Base-by-base conservation (phyloP, 2,888 invertebrate species). In the Ashinkailepas kermadecensis region DNA sequence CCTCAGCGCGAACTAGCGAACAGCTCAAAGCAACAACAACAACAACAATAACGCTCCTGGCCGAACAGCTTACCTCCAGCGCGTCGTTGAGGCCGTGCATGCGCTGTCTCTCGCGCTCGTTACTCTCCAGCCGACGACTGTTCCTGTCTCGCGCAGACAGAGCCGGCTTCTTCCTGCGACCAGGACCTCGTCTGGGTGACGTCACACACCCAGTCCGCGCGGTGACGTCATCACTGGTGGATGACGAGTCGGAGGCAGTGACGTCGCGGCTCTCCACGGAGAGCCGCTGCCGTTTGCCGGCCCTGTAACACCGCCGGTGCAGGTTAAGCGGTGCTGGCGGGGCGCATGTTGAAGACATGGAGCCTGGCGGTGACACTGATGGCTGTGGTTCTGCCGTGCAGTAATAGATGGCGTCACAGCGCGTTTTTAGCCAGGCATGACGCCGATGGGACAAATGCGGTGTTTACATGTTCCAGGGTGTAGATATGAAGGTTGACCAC, bases 81-180 rank as follows among this genome's bases (percentile, higher is more conserved):
- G 96, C 96, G 86, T 95, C 94, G 87, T 96, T 96, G 82, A 96
- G 90, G 81, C 94, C 94, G 87, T 96, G 96, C 96, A 96, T 96
- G 85, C 96, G 90, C 93, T 95, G 94, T 82, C 96, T 90, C 88
- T 96, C 96, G 81, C 96, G 89, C 87, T 96, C 95, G 87, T 96
- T 96, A 87, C 95, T 95, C 88, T 96, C 96, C 81, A 96, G 90
- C 82, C 96, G 91, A 81, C 96, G 91, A 83, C 94, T 89, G 74
- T 74, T 74, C 11, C 74, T 7, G 56, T 74, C 74, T 9, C 74
- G 74, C 10, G 74, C 74, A 10, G 74, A 74, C 9, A 74, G 74
- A 4, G 74, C 54, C 8, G 74, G 74, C 21, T 74, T 74, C 74
- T 74, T 74, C 56, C 74, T 13, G 10, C 74, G 74, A 1, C 74